phyloP scores from a whole-genome alignment of 1,140 invertebrate genomes.

The Lepidotrigona ventralis region DNA sequence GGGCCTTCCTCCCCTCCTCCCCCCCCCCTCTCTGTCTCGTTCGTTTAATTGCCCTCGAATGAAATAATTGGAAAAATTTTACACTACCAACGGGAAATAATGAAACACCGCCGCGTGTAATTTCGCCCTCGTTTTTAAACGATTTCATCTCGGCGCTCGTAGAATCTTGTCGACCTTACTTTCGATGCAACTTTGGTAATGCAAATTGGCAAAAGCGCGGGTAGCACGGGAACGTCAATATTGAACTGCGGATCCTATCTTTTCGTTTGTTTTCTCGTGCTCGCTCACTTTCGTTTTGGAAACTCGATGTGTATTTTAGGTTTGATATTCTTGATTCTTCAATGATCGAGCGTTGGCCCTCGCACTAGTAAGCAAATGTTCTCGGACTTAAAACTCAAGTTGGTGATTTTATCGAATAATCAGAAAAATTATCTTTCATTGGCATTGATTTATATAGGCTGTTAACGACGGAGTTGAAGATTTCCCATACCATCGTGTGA shows the following conservation, averaged over 20 bases:
- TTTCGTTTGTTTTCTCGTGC: too few species aligned
- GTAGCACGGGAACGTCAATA: neutral
- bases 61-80: neutral
- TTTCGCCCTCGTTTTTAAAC: neutral
- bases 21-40: neutral
- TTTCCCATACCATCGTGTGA: too few species aligned
- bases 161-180: neutral
- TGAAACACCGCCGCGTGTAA: too few species aligned
- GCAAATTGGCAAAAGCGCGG: neutral
- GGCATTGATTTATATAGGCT: too few species aligned
- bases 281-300: neutral
- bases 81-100: neutral
- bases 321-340: neutral
- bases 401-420: too few species aligned
- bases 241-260: neutral
- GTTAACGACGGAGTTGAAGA: too few species aligned
- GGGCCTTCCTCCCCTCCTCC: neutral
- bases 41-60: neutral
- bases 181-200: neutral
- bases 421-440: too few species aligned
- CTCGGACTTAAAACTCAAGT: too few species aligned
- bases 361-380: too few species aligned
- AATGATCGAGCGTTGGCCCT: neutral
- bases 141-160: neutral
- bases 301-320: neutral